Percentiles rank a stretch among this genome's conserved stretches.
phyloP scores from a whole-genome alignment of 2,888 invertebrate species.

The Leistus spinibarbis region DNA sequence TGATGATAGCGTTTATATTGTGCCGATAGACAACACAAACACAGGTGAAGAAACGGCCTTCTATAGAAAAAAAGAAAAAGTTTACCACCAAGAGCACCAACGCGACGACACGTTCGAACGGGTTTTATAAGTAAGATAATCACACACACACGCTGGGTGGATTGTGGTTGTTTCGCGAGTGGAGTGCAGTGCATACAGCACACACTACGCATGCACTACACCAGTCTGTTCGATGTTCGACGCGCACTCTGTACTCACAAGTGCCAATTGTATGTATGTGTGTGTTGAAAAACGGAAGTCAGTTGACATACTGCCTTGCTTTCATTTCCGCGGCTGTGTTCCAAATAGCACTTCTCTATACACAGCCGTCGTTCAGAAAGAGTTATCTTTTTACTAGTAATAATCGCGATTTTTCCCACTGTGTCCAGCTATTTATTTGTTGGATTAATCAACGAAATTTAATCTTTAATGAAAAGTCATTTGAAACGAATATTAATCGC shows the following conservation, averaged over 20 bases:
- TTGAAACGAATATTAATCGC: no score
- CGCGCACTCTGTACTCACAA: neutral
- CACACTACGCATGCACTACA: neutral
- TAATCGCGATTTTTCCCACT: neutral
- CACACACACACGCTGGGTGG: no score
- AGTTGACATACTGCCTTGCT: slow-evolving; percentile 61
- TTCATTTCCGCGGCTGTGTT: slow-evolving; percentile 57
- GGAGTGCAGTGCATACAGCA: neutral
- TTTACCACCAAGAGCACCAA: slow-evolving; percentile 21
- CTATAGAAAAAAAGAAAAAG: slow-evolving; percentile 37
- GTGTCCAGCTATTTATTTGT: neutral
- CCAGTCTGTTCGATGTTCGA: neutral
- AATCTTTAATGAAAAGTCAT: neutral
- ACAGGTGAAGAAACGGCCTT: slow-evolving; percentile 37
- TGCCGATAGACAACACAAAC: neutral
- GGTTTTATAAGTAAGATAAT: slow-evolving; percentile 8
- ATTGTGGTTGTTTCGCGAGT: slow-evolving; percentile 12
- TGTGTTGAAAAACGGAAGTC: slow-evolving; percentile 49
- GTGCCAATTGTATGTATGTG: slow-evolving; percentile 29
- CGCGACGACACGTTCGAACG: neutral
- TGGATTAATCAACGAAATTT: neutral
- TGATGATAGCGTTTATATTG: neutral
- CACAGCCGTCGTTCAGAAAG: slow-evolving; percentile 34
- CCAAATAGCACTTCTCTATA: slow-evolving; percentile 51
- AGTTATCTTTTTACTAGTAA: neutral